Evolutionary conservation across 2,888 invertebrate genomes (phyloP), one percentile per base, ranked within the genome.

Genomic region (Hirtodrosophila histrioides): DNA sequence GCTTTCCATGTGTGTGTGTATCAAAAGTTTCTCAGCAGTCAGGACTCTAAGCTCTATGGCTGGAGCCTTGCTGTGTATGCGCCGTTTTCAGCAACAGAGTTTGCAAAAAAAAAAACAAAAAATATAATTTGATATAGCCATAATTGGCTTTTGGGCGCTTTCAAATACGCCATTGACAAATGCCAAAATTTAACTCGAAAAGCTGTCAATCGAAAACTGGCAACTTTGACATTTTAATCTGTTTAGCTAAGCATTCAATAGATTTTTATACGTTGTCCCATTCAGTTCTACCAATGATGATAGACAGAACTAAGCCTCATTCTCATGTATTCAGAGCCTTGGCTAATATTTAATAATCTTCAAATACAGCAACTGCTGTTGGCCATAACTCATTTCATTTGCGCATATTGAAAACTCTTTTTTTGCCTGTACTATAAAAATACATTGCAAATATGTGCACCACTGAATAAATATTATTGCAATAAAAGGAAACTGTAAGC

Each of bases 391-490:
- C 40, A 68, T 73, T 84, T 74, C 76, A 67, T 76, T 76, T 81
- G 69, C 58, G 51, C 53, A 76, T 65, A 81, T 82, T 78, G 76
- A 76, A 81, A 85, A 78, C 70, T 55, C 60, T 55, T 54, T 40
- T 41, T 71, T 48, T 60, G 45, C 51, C 50, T 51, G 64, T 60
- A n/a, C n/a, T n/a, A 62, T 73, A 73, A 71, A 81, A 71, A 61
- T 76, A 60, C 56, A 44, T 48, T 61, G 33, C 67, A 76, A 70
- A 81, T 57, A 65, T 66, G 60, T 41, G 68, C 35, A 11, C 57
- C 74, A 64, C 74, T 67, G 62, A 69, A 71, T 69, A 82, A 82
- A 82, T 82, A 82, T 82, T 79, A 68, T 79, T 63, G 65, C 77
- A 82, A 79, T 81, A 85, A 74, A 72, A 48, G 64, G 48, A 46